Evolutionary conservation across 2,797 vertebrate genomes (phyloP).

Genomic region (Pelodytes ibericus): DNA sequence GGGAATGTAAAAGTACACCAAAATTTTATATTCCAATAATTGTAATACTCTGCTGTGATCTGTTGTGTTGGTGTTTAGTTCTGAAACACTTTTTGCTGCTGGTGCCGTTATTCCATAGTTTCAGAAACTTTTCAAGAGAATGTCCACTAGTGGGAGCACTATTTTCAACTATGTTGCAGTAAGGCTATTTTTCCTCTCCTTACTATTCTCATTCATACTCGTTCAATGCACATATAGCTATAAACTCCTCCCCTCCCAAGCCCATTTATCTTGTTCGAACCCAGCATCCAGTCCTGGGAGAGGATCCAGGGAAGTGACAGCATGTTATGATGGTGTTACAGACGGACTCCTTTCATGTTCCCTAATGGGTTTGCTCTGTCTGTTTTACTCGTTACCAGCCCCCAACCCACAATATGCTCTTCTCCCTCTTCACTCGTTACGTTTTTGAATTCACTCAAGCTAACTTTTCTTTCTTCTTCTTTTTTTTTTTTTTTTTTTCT

Average conservation of each 20-base stretch:
- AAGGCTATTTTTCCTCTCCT: not conserved
- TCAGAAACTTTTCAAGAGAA: too few species aligned
- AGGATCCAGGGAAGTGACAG: slow-evolving; percentile 51
- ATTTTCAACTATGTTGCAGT: not conserved
- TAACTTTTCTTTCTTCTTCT: slow-evolving; percentile 3
- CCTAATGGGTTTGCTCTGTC: slow-evolving; percentile 46
- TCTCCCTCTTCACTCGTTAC: slow-evolving; percentile 22
- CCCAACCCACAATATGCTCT: not conserved
- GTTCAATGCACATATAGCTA: not conserved
- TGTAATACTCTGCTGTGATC: too few species aligned
- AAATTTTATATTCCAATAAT: too few species aligned
- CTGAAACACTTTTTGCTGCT: not conserved
- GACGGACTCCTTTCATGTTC: slow-evolving; percentile 48
- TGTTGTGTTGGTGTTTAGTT: too few species aligned
- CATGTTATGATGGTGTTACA: slow-evolving; percentile 43
- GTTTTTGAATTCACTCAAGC: slow-evolving; percentile 21
- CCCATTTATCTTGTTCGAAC: slow-evolving; percentile 38
- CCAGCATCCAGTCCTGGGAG: slow-evolving; percentile 40
- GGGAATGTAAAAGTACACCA: too few species aligned
- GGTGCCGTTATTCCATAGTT: not conserved
- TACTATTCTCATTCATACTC: slow-evolving; percentile 2
- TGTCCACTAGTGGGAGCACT: slow-evolving; percentile 43
- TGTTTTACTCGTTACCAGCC: slow-evolving; percentile 40
- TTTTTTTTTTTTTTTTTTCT: slow-evolving; percentile 51
- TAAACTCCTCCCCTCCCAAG: slow-evolving; percentile 16